These are phyloP conservation scores for Sebastes goodei DNA, from an alignment of 2,797 vertebrate species.

Conservation along the genomic window DNA sequence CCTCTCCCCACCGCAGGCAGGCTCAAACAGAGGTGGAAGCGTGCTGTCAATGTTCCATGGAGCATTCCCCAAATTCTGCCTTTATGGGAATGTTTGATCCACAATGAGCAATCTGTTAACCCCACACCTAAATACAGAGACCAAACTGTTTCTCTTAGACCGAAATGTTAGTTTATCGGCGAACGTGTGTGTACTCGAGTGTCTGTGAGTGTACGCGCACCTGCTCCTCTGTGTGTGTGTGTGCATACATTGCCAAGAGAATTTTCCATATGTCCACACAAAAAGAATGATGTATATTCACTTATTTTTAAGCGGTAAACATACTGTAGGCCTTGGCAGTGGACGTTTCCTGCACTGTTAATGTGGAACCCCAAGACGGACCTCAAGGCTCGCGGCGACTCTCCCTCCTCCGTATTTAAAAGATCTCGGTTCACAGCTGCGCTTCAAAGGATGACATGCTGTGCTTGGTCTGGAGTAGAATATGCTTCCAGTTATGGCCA, in stretches of 20 bases:
- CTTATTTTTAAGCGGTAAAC: slow-evolving; percentile 34
- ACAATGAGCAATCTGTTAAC: slow-evolving; percentile 50
- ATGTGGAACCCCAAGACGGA: slow-evolving; percentile 35
- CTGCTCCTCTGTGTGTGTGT: slow-evolving; percentile 24
- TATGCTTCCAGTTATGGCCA: slow-evolving; percentile 56
- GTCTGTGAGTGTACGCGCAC: slow-evolving; percentile 9
- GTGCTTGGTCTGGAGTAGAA: slow-evolving; percentile 33
- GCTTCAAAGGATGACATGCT: slow-evolving; percentile 72
- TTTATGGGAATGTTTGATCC: slow-evolving; percentile 64
- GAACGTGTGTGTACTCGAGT: not conserved
- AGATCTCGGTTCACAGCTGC: slow-evolving; percentile 63
- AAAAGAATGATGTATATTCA: slow-evolving; percentile 13
- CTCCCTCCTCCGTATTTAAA: slow-evolving; percentile 32
- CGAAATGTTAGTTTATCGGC: slow-evolving; percentile 18
- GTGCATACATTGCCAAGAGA: not conserved
- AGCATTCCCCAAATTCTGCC: slow-evolving; percentile 56
- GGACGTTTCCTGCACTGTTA: slow-evolving; percentile 53
- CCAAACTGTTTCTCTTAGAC: slow-evolving; percentile 32
- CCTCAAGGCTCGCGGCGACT: slow-evolving; percentile 40
- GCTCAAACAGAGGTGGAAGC: slow-evolving; percentile 45
- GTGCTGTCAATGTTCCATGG: slow-evolving; percentile 22
- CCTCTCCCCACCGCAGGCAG: slow-evolving; percentile 39
- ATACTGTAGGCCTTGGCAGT: slow-evolving; percentile 15
- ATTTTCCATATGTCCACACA: slow-evolving; percentile 22
- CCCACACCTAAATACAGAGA: slow-evolving; percentile 50